Evolutionary conservation across 2,888 invertebrate genomes (phyloP).

Genomic region (Gari tellinella): DNA sequence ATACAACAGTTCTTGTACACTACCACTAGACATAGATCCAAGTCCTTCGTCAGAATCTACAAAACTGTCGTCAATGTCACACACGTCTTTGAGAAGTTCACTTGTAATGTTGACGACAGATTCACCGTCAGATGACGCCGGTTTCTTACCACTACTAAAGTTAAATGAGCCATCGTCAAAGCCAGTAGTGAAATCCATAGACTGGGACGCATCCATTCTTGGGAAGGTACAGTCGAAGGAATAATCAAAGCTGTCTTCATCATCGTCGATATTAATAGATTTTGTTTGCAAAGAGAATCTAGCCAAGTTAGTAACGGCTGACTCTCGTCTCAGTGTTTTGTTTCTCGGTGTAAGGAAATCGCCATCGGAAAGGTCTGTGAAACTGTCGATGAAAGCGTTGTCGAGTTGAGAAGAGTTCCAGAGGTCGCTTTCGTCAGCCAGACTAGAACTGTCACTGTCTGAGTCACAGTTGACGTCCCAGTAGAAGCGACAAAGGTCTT

Average conservation of each 20-base stretch:
- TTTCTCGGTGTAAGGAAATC: slow-evolving; percentile 8
- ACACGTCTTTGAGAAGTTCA: no score
- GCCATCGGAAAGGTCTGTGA: not conserved
- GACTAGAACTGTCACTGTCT: slow-evolving; percentile 22
- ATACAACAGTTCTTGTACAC: slow-evolving; percentile 1
- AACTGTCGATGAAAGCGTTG: slow-evolving; percentile 31
- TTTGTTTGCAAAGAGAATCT: slow-evolving; percentile 10
- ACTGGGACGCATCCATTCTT: slow-evolving; percentile 18
- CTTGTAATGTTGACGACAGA: no score
- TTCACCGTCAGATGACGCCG: no score
- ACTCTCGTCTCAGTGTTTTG: slow-evolving; percentile 22
- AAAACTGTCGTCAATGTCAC: not conserved
- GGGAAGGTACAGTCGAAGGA: slow-evolving; percentile 42
- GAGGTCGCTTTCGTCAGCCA: slow-evolving; percentile 19
- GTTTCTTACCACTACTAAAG: no score
- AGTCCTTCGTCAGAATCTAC: slow-evolving; percentile 22
- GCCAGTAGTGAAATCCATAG: no score
- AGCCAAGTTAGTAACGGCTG: slow-evolving; percentile 22
- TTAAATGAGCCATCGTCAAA: no score
- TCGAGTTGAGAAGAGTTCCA: slow-evolving; percentile 14
- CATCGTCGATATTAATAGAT: slow-evolving; percentile 9
- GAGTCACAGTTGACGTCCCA: slow-evolving; percentile 49
- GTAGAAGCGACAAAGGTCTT: slow-evolving; percentile 33
- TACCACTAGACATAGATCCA: slow-evolving; percentile 16
- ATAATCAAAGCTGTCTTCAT: slow-evolving; percentile 24